Evolutionary conservation across 2,113 vertebrate species (phyloP).

Genomic region (Oncorhynchus mykiss): DNA sequence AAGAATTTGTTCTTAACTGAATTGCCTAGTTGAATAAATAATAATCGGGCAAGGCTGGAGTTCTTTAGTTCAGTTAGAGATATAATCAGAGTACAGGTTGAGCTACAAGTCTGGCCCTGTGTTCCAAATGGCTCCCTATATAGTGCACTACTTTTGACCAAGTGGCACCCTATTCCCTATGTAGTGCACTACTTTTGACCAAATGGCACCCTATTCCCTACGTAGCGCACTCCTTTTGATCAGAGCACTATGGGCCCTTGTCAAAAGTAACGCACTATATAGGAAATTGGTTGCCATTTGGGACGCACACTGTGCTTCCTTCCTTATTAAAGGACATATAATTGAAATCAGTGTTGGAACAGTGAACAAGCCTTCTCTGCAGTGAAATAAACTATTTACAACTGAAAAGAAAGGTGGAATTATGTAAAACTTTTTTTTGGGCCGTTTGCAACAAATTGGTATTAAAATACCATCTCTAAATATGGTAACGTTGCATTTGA

Average conservation of each 20-base stretch:
- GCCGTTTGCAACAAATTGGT: background rate
- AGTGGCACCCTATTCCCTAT: no score
- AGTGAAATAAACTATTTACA: background rate
- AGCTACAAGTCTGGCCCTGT: background rate
- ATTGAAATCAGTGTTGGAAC: background rate
- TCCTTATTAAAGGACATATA: background rate
- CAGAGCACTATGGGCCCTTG: no score
- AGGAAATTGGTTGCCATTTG: no score
- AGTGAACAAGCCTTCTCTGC: background rate
- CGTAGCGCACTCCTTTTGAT: no score
- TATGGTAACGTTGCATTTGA: background rate
- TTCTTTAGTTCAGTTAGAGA: background rate
- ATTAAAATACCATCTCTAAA: background rate
- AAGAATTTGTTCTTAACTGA: no score
- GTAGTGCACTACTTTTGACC: no score
- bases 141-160: no score
- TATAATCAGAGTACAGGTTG: background rate
- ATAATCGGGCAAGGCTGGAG: background rate
- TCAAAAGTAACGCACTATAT: no score
- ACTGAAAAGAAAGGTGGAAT: background rate
- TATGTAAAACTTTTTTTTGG: background rate
- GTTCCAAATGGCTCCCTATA: no score
- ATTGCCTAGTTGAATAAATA: no score
- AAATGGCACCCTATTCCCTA: no score
- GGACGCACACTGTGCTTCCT: background rate